Base-by-base conservation (phyloP, 2,113 vertebrate species). In the Parus major region DNA sequence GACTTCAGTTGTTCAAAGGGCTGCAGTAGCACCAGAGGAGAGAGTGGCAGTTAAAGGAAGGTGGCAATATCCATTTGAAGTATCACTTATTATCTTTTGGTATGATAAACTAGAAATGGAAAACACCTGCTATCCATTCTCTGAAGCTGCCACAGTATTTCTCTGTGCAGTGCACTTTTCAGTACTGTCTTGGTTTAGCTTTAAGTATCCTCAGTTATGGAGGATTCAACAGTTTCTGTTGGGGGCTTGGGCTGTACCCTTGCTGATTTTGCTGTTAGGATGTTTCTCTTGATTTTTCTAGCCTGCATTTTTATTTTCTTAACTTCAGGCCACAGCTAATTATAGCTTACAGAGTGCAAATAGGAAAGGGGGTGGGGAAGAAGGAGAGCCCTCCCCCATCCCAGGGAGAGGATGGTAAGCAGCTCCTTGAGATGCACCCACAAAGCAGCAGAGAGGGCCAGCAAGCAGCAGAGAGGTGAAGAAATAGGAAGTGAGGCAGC, bases 401-500 rank as follows among this genome's bases (percentile, higher is more conserved):
- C 22, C 39, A 44, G 59, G 36, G 50, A 87, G 92, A 85, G 66
- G 16, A 55, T 1, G 2, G 73, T 39, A 72, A 73, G 29, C 63
- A 73, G 42, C 68, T 35, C 78, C 87, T 87, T 85, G 81, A 88
- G 90, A 70, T 71, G 85, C 75, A 59, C 46, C 36, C 84, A 73
- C 55, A 70, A 47, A 81, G 81, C 24, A 89, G 59, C 55, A 82
- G 82, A 86, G 73, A 71, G 42, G 60, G 64, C 57, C 53, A 72
- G 73, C 75, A 77, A 83, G 69, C 47, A 84, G 65, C 59, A 90
- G 47, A 94, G 90, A 66, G 87, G 60, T 93, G 75, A 91, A 84
- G 92, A 95, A 91, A 96, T 94, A 93, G 85, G 94, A 95, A 95
- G 81, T 96, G 81, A 95, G 83, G 82, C 88, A 92, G 88, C 94